Base-by-base conservation (phyloP, 2,113 vertebrate genomes). In the Anser cygnoides region DNA sequence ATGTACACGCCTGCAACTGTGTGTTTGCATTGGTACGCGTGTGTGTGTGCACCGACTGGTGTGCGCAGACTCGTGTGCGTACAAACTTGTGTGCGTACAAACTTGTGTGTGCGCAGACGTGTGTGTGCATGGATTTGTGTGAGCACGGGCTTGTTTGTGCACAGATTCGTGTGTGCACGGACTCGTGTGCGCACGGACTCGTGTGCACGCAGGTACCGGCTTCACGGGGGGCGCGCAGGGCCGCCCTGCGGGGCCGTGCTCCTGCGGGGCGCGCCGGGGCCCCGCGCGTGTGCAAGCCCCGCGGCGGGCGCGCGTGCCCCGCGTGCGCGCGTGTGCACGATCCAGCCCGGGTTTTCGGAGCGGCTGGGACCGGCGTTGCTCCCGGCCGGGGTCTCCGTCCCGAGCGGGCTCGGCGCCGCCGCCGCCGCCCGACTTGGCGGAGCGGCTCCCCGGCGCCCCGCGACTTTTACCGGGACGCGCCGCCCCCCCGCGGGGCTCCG, bases 301-400 rank as follows among this genome's bases (percentile, higher is more conserved):
- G 70, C 35, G 35, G 93, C 54, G 62, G 49, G 84, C 41, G 78
- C 78, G 76, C 87, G 87, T 79, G 79, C 37, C 88, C 84, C 73
- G 68, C 31, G 46, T 10, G 82, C 58, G 55, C 35, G 71, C 50
- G 70, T 54, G 70, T 37, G 52, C 43, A 14, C 18, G 84, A 95
- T 95, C 91, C 94, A 95, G 21, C 84, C 94, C 94, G 84, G 94
- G 93, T 95, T 95, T 95, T 95, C 73, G 83, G 78, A 39, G 91
- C 37, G 66, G 67, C 89, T 63, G 81, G 25, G 55, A 58, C 66
- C 88, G 39, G 29, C 61, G 71, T 66, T 67, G 83, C 20, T 93
- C 78, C 91, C 83, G 93, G 87, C 57, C 72, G 90, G 84, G 92
- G 94, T 84, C 94, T 91, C 94, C 66, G 85, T 93, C 94, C 85